Conservation (phyloP, 2,113 vertebrate genomes). For the Zosterops japonicus region DNA sequence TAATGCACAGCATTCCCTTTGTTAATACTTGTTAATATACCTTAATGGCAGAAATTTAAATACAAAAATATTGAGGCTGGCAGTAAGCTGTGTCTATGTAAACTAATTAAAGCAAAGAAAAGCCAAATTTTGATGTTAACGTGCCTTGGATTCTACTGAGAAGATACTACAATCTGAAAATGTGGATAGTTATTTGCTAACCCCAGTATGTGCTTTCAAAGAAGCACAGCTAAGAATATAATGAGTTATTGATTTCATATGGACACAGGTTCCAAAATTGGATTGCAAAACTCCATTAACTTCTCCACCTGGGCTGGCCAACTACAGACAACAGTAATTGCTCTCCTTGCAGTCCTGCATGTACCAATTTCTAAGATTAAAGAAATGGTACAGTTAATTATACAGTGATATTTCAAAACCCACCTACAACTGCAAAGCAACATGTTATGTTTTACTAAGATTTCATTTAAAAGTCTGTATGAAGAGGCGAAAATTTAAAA, state of each 20-base stretch:
- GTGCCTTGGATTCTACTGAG: background rate
- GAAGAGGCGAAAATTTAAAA: background rate
- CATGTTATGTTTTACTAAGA: background rate
- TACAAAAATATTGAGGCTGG: background rate
- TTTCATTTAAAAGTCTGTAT: background rate
- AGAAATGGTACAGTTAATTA: background rate
- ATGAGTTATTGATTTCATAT: background rate
- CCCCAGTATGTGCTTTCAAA: background rate
- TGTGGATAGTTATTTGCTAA: background rate
- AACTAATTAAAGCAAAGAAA: background rate
- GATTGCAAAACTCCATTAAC: slow-evolving; percentile 54
- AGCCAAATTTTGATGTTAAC: background rate
- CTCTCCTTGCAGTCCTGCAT: background rate
- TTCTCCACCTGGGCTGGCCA: slow-evolving; percentile 65
- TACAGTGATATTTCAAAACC: background rate
- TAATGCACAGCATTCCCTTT: background rate
- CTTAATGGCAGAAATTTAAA: background rate
- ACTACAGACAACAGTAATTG: slow-evolving; percentile 38
- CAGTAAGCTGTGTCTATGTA: background rate
- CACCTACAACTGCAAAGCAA: background rate
- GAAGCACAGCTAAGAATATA: background rate
- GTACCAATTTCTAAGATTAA: slow-evolving; percentile 53
- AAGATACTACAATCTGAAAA: background rate
- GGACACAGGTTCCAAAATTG: slow-evolving; percentile 47
- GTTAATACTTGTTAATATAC: background rate